A percentile compares a stretch with the other conserved stretches of the same genome.
Evolutionary conservation across 2,888 invertebrate genomes (phyloP).

Genomic region (Chrysotoxum bicinctum): DNA sequence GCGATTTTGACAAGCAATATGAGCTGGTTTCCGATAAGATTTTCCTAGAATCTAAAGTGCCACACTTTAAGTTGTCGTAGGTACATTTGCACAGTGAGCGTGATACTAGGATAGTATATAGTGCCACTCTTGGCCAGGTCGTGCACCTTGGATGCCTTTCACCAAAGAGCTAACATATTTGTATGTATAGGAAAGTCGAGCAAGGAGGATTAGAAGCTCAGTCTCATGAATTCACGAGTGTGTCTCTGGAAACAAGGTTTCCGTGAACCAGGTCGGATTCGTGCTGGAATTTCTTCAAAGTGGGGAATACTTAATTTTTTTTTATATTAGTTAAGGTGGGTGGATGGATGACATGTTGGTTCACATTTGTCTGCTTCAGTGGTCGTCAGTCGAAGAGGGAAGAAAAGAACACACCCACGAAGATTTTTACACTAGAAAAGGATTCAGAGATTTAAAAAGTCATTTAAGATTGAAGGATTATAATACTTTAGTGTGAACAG

Average conservation of each 20-base stretch:
- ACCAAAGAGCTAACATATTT: constrained; percentile 18
- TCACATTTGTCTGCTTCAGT: constrained; percentile 32
- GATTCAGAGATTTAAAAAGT: neutral
- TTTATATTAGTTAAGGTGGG: neutral
- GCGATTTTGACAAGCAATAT: constrained; percentile 58
- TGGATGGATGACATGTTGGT: constrained; percentile 51
- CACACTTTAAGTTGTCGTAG: constrained; percentile 14
- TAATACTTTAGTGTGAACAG: neutral
- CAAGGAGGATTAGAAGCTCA: neutral
- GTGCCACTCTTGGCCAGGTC: constrained; percentile 57
- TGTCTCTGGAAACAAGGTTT: constrained; percentile 43
- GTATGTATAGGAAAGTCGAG: neutral
- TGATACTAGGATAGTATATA: neutral
- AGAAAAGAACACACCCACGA: neutral
- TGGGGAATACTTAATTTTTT: neutral
- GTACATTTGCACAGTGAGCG: neutral
- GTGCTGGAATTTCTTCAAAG: constrained; percentile 20
- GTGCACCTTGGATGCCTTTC: constrained; percentile 50
- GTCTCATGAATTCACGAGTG: constrained; percentile 51
- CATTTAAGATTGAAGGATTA: neutral
- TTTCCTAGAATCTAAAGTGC: constrained; percentile 19
- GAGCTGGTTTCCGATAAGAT: constrained; percentile 49
- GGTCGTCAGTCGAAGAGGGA: neutral
- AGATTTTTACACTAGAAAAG: neutral
- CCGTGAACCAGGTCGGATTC: constrained; percentile 52